Evolutionary conservation across 1,140 invertebrate genomes (phyloP).

Genomic region (Phenacoccus solenopsis): DNA sequence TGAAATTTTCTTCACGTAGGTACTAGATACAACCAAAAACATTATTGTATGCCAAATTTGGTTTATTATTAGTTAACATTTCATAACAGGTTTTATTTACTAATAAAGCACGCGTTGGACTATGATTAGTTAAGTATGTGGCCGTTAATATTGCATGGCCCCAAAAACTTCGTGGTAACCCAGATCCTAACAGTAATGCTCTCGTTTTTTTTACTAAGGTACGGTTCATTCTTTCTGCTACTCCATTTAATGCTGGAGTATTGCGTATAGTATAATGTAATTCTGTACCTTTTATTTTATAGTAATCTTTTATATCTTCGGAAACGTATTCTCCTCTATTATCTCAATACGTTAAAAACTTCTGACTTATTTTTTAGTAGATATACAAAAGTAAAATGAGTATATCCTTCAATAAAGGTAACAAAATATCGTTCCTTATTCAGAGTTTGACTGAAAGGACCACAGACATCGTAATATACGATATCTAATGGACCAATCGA

Average conservation of each 20-base stretch:
- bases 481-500: constrained; percentile 27
- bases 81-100: constrained; percentile 21
- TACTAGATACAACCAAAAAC: constrained; percentile 29
- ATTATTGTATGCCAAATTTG: constrained; percentile 26
- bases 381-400: constrained; percentile 30
- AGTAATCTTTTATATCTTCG: constrained; percentile 24
- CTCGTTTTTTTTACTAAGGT: constrained; percentile 28
- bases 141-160: constrained; percentile 28
- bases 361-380: constrained; percentile 20
- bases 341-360: constrained; percentile 19
- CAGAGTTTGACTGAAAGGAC: constrained; percentile 29
- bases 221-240: constrained; percentile 31
- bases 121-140: constrained; percentile 20
- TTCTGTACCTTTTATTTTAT: constrained; percentile 28
- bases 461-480: constrained; percentile 32
- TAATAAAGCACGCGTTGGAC: constrained; percentile 6
- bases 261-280: constrained; percentile 29
- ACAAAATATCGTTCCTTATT: constrained; percentile 32
- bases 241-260: constrained; percentile 32
- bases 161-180: constrained; percentile 28
- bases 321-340: constrained; percentile 22
- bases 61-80: constrained; percentile 22
- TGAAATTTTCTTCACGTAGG: neutral
- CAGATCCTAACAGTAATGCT: constrained; percentile 28
- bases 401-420: constrained; percentile 33